Evolutionary conservation across 2,888 invertebrate species (phyloP), one percentile per base, ranked within the genome.

Genomic region (Cataglyphis rosenhaueri): DNA sequence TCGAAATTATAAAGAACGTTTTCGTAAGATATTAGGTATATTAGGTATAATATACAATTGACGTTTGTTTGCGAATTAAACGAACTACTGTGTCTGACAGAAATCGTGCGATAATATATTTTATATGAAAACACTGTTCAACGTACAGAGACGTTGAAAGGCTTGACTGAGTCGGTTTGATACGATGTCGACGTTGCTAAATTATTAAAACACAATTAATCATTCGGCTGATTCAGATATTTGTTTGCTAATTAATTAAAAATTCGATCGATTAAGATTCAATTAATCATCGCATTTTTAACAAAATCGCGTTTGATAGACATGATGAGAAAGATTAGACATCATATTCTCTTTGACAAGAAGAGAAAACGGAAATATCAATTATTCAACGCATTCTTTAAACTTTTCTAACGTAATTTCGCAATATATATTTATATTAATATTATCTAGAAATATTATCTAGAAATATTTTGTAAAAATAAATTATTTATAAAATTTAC

Each of bases 151-250:
- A 75, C 9, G n/a, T 38, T 52, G 57, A 68, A 76, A 76, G 21
- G 21, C 57, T 78, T 21, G 4, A 9, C 9, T n/a, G 35, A 15
- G 38, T 29, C 29, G 75, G 29, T 55, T 76, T 38, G 41, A 55
- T 68, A 41, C 29, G n/a, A 55, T 48, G n/a, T 32, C 3, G 18
- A 10, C 15, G 9, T 78, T 70, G 76, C 57, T 70, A 70, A 70
- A 78, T 78, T 78, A 78, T 78, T 57, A 70, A 78, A 78, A 71
- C 21, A 78, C 57, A 44, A 70, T 78, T 78, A 78, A 78, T 70
- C 32, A 41, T 71, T 29, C 10, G 29, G 21, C 21, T 70, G 70
- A 78, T 78, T 78, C 59, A 44, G 15, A 8, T 29, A 57, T 57
- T 78, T 68, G 70, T 70, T 59, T 57, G 21, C 15, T 57, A 68